phyloP scores from a whole-genome alignment of 2,888 invertebrate genomes.

The Drosophila tripunctata region DNA sequence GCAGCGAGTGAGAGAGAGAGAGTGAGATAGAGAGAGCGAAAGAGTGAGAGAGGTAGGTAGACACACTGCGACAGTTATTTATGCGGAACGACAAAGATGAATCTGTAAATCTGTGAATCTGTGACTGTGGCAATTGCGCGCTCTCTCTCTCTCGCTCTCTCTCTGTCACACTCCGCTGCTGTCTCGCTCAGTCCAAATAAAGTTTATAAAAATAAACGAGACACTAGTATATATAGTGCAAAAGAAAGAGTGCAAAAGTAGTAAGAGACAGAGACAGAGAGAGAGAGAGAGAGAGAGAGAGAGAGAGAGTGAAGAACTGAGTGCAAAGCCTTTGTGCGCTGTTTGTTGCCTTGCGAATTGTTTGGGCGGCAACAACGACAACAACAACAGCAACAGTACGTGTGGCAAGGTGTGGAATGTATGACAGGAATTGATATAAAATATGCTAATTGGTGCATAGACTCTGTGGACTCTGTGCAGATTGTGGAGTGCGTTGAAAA shows the following conservation, averaged over 20 bases:
- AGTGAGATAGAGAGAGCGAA: constrained; percentile 72
- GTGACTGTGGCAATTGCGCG: constrained; percentile 18
- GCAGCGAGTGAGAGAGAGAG: neutral
- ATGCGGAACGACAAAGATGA: constrained; percentile 76
- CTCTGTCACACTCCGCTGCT: neutral
- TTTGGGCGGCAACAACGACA: constrained; percentile 66
- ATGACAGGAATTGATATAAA: constrained; percentile 79
- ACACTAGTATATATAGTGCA: constrained; percentile 16
- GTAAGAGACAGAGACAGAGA: neutral
- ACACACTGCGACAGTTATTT: constrained; percentile 71
- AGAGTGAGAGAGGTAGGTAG: neutral
- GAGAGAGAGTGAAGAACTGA: neutral
- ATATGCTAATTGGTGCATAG: constrained; percentile 73
- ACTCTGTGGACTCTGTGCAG: constrained; percentile 26
- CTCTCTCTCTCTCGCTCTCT: neutral
- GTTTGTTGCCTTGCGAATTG: constrained; percentile 66
- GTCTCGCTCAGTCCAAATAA: constrained; percentile 42
- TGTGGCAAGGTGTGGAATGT: constrained; percentile 70
- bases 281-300: neutral
- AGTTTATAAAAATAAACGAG: constrained; percentile 77
- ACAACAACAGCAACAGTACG: constrained; percentile 14
- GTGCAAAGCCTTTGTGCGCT: constrained; percentile 62
- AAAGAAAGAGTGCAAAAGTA: neutral
- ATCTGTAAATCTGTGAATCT: constrained; percentile 48
- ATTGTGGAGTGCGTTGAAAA: constrained; percentile 20